Base-by-base conservation (phyloP, 2,888 invertebrate species). In the Drosophila paracracens region DNA sequence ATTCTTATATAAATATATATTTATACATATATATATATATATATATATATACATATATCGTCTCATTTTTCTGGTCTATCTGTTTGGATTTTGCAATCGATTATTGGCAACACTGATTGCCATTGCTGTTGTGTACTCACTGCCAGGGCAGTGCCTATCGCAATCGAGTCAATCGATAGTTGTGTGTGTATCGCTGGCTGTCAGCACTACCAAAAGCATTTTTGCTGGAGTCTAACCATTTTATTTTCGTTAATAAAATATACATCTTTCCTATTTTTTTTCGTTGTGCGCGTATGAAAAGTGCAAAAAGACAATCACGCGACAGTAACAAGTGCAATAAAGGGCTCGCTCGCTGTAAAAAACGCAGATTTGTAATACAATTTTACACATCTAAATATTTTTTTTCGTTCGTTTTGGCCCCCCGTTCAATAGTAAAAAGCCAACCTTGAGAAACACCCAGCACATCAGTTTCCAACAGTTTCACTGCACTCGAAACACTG, bases 161-260 rank as follows among this genome's bases (percentile, higher is more conserved):
- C 4, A 11, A 56, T 21, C 10, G 18, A 3, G 18, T 4, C 46
- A 58, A 62, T 77, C 73, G 75, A 62, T 74, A 73, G 74, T 68
- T 54, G 58, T 72, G 62, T 73, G 53, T 56, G n/a, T 50, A 58
- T 68, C 67, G 67, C 66, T 63, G 62, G 67, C 60, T 79, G 70
- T 72, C 65, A 73, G 73, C 73, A 74, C 73, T 78, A 78, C 74
- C 82, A 79, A 79, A 81, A 81, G 79, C 79, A 81, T 81, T 80
- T 79, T 81, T 81, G 82, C 81, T 85, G 85, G 84, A 85, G 81
- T 77, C 88, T 83, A 89, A 83, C 80, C 88, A 90, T 85, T 90
- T 89, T 90, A 85, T 85, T 85, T 85, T 90, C 80, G 81, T 89
- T 85, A 88, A 89, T 89, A 90, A 89, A 85, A 82, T 84, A 87